Evolutionary conservation across 2,797 vertebrate species (phyloP), one percentile per base, ranked within the genome.

Genomic region (Pangasius larnaudii): DNA sequence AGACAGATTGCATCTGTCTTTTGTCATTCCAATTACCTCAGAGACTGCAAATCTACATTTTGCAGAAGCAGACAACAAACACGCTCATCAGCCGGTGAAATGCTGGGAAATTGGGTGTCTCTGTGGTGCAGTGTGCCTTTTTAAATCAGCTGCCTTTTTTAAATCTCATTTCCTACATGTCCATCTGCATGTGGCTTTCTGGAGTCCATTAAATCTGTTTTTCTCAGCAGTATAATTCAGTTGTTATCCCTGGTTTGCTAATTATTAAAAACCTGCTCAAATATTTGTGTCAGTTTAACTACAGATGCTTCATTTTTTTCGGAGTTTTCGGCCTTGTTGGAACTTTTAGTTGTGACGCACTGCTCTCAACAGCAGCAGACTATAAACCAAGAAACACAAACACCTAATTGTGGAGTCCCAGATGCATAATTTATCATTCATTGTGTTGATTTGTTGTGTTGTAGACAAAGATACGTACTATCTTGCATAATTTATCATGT

Each of bases 401-500:
- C 88, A 84, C 56, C 93, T 91, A 94, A 93, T 95, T 92, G 94
- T 94, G 93, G 92, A 93, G 92, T 91, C 91, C 92, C 91, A 89
- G 88, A 94, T 95, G 91, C 94, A 95, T 96, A 94, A 95, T 95
- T 93, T 65, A 95, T 87, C 10, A 19, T 65, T 74, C 82, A 88
- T 89, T 91, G 92, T 94, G 94, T 94, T 93, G 92, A 93, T 95
- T 95, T 95, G 92, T 93, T 94, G 91, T 92, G 91, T 84, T 93
- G 90, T 87, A 91, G 93, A 94, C 93, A 94, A 86, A 86, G 93
- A 95, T 93, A 94, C 92, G 90, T 91, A 53, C 42, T 49, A 2
- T 71, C 75, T 89, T 96, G 94, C 92, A 95, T 96, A 94, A 95
- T 95, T 95, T 90, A 96, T 95, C 88, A 74, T 84, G 85, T 72